Base-by-base conservation (phyloP, 2,888 invertebrate genomes). In the Euspilapteryx auroguttella region DNA sequence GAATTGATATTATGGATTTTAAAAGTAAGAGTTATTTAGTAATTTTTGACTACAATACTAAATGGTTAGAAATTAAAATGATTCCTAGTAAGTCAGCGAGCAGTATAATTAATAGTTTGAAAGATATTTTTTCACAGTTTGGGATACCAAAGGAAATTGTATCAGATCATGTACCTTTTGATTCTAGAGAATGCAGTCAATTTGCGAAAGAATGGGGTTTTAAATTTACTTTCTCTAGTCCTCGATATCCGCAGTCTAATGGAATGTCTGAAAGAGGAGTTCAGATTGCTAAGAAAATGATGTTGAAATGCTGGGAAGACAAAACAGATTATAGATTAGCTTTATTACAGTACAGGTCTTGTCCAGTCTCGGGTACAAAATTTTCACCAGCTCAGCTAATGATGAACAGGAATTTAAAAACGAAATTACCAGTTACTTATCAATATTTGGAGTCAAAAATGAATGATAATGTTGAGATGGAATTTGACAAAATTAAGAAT, bases 341-440 rank as follows among this genome's bases (percentile, higher is more conserved):
- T 3, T 28, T 41, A 2, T 26, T 44, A 12, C 40, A 42, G 27
- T 41, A 39, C 24, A 22, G 43, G 24, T 41, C 38, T 25, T 39
- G 36, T 3, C 42, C 39, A 6, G 34, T 42, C 5, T 27, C 27
- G 8, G 31, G 25, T n/a, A 28, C 33, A 6, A 27, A 34, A 8
- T 28, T 24, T 12, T 39, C 41, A 3, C 40, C 41, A n/a, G 33
- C 35, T 20, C 34, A 41, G n/a, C n/a, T n/a, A n/a, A n/a, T n/a
- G n/a, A n/a, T n/a, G n/a, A n/a, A n/a, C n/a, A n/a, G n/a, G n/a
- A n/a, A n/a, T n/a, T n/a, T n/a, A n/a, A n/a, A n/a, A n/a, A n/a
- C n/a, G n/a, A n/a, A n/a, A n/a, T n/a, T 41, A 27, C 41, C 38
- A 14, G 28, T 30, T 10, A 9, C 12, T 10, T 25, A 10, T 24